Percentiles rank a stretch among this genome's conserved stretches.
These are phyloP conservation scores for Charina bottae DNA, from an alignment of 2,113 vertebrate species.

Conservation along the genomic window DNA sequence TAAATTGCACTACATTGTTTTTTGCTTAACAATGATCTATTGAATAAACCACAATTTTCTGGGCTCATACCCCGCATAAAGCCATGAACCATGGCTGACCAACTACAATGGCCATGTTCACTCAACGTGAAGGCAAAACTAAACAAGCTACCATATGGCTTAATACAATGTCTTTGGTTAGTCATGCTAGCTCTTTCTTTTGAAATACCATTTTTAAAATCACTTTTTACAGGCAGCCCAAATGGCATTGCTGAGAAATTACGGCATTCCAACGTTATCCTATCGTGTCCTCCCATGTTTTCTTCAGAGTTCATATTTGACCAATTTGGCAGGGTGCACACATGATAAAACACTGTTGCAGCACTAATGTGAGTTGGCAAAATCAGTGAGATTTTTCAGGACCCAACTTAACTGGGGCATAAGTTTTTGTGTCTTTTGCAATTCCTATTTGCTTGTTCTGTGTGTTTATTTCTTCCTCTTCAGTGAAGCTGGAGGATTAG, in stretches of 20 bases:
- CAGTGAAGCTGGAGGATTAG: not conserved
- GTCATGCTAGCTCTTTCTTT: not conserved
- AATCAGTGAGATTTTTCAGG: not conserved
- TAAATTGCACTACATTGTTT: too few relatives aligned
- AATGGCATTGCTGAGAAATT: not conserved
- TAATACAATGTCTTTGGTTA: too few relatives aligned
- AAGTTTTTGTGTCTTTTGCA: not conserved
- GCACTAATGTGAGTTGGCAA: not conserved
- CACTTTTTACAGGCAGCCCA: not conserved
- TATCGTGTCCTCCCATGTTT: too few relatives aligned
- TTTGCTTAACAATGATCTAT: too few relatives aligned
- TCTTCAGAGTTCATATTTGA: not conserved
- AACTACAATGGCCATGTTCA: not conserved
- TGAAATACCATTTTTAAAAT: not conserved
- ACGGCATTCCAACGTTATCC: too few relatives aligned
- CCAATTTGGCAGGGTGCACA: not conserved
- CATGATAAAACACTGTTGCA: not conserved
- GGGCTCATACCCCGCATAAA: too few relatives aligned
- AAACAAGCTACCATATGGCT: too few relatives aligned
- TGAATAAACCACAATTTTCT: too few relatives aligned
- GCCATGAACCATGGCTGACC: too few relatives aligned
- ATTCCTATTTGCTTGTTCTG: not conserved
- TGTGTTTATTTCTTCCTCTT: not conserved
- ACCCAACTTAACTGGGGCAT: too few relatives aligned
- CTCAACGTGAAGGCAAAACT: too few relatives aligned